Percentiles rank a stretch among this genome's conserved stretches.
Conservation (phyloP, 2,888 invertebrate genomes). For the Ectemnius lituratus region DNA sequence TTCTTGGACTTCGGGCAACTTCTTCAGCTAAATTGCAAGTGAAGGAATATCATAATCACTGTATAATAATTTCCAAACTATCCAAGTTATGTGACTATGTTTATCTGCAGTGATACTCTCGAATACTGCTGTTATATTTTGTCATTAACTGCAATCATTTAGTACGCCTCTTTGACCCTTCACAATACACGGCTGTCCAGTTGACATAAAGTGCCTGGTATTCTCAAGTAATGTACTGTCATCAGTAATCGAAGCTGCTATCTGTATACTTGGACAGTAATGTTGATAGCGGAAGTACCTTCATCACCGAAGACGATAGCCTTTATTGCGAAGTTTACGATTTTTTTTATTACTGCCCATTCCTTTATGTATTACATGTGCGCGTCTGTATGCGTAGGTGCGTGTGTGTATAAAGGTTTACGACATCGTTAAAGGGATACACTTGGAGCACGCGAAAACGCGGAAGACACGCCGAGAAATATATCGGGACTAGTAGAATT, state of each 20-base stretch:
- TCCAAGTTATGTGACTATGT: conserved; percentile 48
- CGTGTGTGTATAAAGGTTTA: conserved; percentile 29
- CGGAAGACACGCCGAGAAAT: not conserved
- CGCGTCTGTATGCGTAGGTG: not conserved
- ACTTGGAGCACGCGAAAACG: conserved; percentile 11
- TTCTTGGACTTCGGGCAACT: not conserved
- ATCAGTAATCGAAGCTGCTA: too few species aligned
- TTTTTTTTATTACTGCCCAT: conserved; percentile 24
- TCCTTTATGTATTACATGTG: conserved; percentile 27
- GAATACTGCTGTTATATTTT: conserved; percentile 34
- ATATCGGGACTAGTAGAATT: not conserved
- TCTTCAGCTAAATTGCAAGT: conserved; percentile 15
- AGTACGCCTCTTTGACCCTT: not conserved
- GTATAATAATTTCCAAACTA: conserved; percentile 52
- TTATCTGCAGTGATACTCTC: conserved; percentile 47
- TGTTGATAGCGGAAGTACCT: too few species aligned
- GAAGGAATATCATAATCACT: conserved; percentile 45
- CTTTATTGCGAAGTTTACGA: conserved; percentile 15
- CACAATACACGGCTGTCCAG: not conserved
- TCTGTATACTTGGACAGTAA: too few species aligned
- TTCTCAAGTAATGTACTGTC: too few species aligned
- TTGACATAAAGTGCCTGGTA: too few species aligned
- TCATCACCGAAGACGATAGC: too few species aligned
- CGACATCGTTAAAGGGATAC: conserved; percentile 45
- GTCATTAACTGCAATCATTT: conserved; percentile 46